Conservation (phyloP, 2,888 invertebrate species). For the Agelastica alni region DNA sequence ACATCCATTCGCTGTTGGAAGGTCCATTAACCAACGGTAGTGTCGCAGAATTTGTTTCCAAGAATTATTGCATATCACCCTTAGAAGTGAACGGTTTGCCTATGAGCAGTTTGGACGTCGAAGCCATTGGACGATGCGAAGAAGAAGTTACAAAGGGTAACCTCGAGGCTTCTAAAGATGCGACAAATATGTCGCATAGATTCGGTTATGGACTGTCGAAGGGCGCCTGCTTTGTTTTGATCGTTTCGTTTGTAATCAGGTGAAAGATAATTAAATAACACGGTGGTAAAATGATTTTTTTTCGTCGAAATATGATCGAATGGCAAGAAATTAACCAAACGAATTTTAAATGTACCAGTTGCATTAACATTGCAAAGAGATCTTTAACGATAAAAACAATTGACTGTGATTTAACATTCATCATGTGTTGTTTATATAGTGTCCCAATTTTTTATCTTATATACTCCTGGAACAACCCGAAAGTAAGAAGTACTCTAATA, state of each 20-base stretch:
- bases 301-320: too few species aligned
- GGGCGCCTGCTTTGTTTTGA: slow-evolving; percentile 31
- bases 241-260: slow-evolving; percentile 35
- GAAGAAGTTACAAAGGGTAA: slow-evolving; percentile 70
- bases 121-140: slow-evolving; percentile 68
- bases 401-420: too few species aligned
- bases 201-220: slow-evolving; percentile 34
- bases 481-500: too few species aligned
- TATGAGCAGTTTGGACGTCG: slow-evolving; percentile 70
- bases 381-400: too few species aligned
- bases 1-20: slow-evolving; percentile 74
- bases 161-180: slow-evolving; percentile 60
- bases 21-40: slow-evolving; percentile 75
- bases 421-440: too few species aligned
- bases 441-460: too few species aligned
- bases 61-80: slow-evolving; percentile 86
- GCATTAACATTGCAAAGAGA: too few species aligned
- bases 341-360: too few species aligned
- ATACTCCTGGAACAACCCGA: too few species aligned
- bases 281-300: too few species aligned
- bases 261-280: slow-evolving; percentile 37
- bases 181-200: slow-evolving; percentile 25
- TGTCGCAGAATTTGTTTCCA: slow-evolving; percentile 68
- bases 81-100: slow-evolving; percentile 79
- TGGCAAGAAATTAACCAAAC: too few species aligned